phyloP scores from a whole-genome alignment of 1,140 invertebrate species.

The Neodiprion fabricii region DNA sequence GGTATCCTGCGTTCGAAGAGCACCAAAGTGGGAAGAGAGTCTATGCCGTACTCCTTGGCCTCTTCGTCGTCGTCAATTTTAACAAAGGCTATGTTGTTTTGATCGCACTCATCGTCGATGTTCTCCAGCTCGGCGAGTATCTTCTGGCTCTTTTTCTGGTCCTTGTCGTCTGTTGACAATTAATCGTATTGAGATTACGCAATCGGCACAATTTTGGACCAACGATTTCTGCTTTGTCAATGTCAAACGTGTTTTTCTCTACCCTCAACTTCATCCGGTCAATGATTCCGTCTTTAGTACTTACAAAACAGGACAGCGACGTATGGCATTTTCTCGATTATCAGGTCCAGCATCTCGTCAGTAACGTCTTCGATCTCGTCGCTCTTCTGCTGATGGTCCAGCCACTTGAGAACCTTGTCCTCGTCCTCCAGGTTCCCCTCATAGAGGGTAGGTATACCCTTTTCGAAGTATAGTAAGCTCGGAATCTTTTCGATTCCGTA shows the following conservation, averaged over 20 bases:
- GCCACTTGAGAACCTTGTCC: slow-evolving; percentile 88
- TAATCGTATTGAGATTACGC: slow-evolving; percentile 15
- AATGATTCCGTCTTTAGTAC: slow-evolving; percentile 51
- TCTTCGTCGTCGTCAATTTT: slow-evolving; percentile 90
- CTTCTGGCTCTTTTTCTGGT: slow-evolving; percentile 90
- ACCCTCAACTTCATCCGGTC: background rate
- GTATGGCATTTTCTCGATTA: slow-evolving; percentile 86
- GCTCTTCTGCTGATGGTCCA: slow-evolving; percentile 82
- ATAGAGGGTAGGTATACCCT: slow-evolving; percentile 86
- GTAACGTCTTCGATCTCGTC: slow-evolving; percentile 95
- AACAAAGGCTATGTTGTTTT: slow-evolving; percentile 90
- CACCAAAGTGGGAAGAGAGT: slow-evolving; percentile 79
- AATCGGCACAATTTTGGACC: background rate
- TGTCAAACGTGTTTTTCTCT: slow-evolving; percentile 5
- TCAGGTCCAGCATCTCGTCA: slow-evolving; percentile 92
- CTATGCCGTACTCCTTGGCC: slow-evolving; percentile 89
- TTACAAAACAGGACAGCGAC: slow-evolving; percentile 91
- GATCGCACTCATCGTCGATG: slow-evolving; percentile 93
- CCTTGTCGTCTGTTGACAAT: slow-evolving; percentile 81
- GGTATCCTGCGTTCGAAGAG: slow-evolving; percentile 89
- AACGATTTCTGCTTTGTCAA: background rate
- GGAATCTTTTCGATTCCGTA: slow-evolving; percentile 90
- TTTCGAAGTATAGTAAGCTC: slow-evolving; percentile 88
- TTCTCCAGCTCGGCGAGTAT: slow-evolving; percentile 88
- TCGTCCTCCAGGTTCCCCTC: slow-evolving; percentile 92